Base-by-base conservation (phyloP, 2,888 invertebrate species). In the Nephrocerus scutellatus region DNA sequence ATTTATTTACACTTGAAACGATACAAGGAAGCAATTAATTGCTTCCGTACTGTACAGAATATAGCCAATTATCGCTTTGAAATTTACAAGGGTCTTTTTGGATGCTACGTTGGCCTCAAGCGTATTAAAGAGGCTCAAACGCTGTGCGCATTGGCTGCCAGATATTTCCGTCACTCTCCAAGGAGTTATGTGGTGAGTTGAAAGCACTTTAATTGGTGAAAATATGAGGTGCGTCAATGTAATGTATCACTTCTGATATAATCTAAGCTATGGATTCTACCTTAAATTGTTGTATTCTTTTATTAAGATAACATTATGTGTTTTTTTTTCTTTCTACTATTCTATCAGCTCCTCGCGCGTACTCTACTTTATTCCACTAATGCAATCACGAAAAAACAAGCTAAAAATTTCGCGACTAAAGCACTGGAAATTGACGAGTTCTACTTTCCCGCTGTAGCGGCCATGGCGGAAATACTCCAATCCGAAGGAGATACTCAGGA, bases 51-150 rank as follows among this genome's bases (percentile, higher is more conserved):
- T 3, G 63, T 58, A 2, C 63, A 66, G 30, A 48, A 49, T 20
- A 31, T 63, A 28, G 63, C 62, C 1, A 59, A 62, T 7, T 62
- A 65, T 46, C 62, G 68, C 1, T 69, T 67, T 60, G 88, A 88
- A 59, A 75, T 82, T 2, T 81, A 86, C 59, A 80, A 82, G 64
- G 84, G 84, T n/a, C 62, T 87, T 19, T 80, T 84, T 3, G 81
- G 83, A 49, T 80, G 82, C 59, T 84, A 84, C 55, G 66, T 83
- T 25, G 77, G 77, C 3, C 71, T 77, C 59, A 76, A 79, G 49
- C 72, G 84, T 37, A 66, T 77, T 19, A 71, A 82, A 54, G 87
- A 87, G 57, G 87, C 86, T 0, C 73, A 82, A 9, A 75, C 78
- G 9, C 75, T 81, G 57, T 84, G 85, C 1, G 75, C 77, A 13